Conservation (phyloP, 2,113 vertebrate genomes). For the Psittacara wagleri region DNA sequence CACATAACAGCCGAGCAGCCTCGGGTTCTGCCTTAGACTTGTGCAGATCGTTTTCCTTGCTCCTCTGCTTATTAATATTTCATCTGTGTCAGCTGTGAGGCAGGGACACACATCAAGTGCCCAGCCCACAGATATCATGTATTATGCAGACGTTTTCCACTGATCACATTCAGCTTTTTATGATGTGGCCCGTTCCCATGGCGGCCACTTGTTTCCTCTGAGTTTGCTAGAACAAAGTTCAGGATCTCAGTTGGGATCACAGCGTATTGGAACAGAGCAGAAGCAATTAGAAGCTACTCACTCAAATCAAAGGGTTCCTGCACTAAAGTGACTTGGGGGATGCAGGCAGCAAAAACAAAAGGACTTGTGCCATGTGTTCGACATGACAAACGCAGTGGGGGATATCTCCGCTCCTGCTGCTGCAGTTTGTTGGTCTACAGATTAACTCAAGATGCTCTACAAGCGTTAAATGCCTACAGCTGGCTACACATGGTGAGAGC, state of each 20-base stretch:
- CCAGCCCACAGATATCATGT: not conserved
- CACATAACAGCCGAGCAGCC: not conserved
- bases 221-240: not conserved
- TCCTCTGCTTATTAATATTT: constrained; percentile 41
- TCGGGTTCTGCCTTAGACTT: not conserved
- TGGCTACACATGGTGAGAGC: not conserved
- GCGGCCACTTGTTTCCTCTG: not conserved
- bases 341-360: not conserved
- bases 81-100: not conserved
- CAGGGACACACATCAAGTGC: not conserved
- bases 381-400: not conserved
- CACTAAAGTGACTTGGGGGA: not conserved
- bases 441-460: constrained; percentile 54
- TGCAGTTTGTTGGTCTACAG: not conserved
- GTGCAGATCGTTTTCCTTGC: not conserved
- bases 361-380: constrained; percentile 20
- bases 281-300: not conserved
- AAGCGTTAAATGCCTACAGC: not conserved
- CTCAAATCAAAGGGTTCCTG: not conserved
- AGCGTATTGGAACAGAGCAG: not conserved
- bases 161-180: not conserved
- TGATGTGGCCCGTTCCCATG: not conserved
- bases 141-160: constrained; percentile 35
- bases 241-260: not conserved
- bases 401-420: not conserved